phyloP scores from a whole-genome alignment of 2,888 invertebrate genomes.

The Temnothorax ravouxi region DNA sequence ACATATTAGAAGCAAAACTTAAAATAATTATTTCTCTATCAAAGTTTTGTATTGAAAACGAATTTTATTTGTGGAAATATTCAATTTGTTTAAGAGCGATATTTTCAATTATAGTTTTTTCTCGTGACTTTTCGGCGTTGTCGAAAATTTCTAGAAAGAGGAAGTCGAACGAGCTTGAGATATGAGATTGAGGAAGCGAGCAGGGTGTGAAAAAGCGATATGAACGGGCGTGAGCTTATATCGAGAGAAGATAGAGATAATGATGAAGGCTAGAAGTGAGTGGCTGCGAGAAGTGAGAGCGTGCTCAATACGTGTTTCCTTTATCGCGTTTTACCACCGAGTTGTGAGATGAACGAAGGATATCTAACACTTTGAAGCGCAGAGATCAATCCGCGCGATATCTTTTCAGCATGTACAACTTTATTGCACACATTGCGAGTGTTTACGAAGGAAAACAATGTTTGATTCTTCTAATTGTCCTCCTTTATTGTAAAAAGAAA shows the following conservation, averaged over 20 bases:
- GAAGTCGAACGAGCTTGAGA: conserved; percentile 44
- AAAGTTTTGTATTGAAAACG: not conserved
- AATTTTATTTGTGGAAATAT: conserved; percentile 40
- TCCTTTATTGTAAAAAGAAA: not conserved
- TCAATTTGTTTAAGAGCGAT: not conserved
- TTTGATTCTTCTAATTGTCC: not conserved
- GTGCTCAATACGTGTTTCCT: conserved; percentile 84
- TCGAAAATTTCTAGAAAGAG: conserved; percentile 33
- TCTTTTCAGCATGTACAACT: conserved; percentile 15
- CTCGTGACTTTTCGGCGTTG: conserved; percentile 24
- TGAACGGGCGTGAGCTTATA: conserved; percentile 60
- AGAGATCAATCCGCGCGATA: conserved; percentile 19
- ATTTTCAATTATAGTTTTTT: conserved; percentile 25
- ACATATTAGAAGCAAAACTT: not conserved
- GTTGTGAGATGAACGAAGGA: conserved; percentile 69
- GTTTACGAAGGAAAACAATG: not conserved
- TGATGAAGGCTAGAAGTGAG: conserved; percentile 56
- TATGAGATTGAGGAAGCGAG: conserved; percentile 57
- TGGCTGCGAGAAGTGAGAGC: conserved; percentile 69
- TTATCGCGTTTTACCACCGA: conserved; percentile 82
- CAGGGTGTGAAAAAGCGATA: conserved; percentile 55
- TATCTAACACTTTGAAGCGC: conserved; percentile 63
- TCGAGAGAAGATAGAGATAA: conserved; percentile 64
- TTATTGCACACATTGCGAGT: not conserved
- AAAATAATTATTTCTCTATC: not conserved